phyloP scores from a whole-genome alignment of 2,797 vertebrate genomes.

The Sebastolobus altivelis region DNA sequence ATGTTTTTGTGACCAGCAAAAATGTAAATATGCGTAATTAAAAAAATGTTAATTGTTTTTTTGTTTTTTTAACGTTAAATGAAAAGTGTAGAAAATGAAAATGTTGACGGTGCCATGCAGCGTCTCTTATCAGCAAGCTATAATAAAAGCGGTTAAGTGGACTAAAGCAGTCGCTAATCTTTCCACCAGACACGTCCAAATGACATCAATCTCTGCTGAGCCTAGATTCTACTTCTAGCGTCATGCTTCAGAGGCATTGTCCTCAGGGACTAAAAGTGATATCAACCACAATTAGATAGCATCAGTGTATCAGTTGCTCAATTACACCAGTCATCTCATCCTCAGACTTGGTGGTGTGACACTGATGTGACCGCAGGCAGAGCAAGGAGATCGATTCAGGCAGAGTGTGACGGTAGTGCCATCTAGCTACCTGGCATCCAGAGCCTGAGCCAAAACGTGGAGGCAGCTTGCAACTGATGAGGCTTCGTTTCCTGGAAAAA shows the following conservation, averaged over 20 bases:
- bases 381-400: constrained; percentile 32
- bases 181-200: constrained; percentile 27
- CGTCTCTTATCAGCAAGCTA: background rate
- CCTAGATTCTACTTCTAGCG: constrained; percentile 17
- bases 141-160: constrained; percentile 21
- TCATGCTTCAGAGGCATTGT: constrained; percentile 51
- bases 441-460: constrained; percentile 90
- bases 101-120: background rate
- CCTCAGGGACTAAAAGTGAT: constrained; percentile 56
- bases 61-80: background rate
- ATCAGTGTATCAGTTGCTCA: constrained; percentile 63
- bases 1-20: background rate
- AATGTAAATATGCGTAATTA: background rate
- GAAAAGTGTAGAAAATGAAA: background rate
- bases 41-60: no score
- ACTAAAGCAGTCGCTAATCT: constrained; percentile 40
- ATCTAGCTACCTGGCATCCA: constrained; percentile 92
- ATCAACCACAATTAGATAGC: constrained; percentile 65
- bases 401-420: constrained; percentile 61
- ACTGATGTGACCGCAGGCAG: constrained; percentile 58
- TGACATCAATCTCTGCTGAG: constrained; percentile 43
- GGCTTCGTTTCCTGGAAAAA: constrained; percentile 88
- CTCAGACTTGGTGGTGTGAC: constrained; percentile 53
- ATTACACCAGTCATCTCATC: constrained; percentile 65
- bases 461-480: constrained; percentile 92